Evolutionary conservation across 2,113 vertebrate genomes (phyloP), one percentile per base, ranked within the genome.

Genomic region (Centropus bengalensis): DNA sequence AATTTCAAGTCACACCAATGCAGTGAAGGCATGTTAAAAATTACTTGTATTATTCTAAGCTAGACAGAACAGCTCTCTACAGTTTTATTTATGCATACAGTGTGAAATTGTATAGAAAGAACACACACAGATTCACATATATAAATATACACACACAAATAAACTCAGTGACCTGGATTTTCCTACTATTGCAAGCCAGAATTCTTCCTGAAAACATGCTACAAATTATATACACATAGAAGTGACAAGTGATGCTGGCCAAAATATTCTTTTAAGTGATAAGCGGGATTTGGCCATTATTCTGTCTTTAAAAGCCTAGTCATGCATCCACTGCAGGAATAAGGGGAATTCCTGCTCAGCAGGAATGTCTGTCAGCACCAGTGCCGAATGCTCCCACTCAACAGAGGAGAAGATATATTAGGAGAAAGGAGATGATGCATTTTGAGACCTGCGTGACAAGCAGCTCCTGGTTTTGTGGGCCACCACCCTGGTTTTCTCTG

Each of bases 71-170:
- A 60, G 27, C 13, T 68, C 62, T 59, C 33, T n/a, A 30, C 40
- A 67, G 3, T 12, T 52, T 49, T 59, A 58, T 83, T 67, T 82
- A 67, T 58, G 66, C 7, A 85, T 23, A 55, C 12, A 71, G 28
- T 14, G 74, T 4, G 7, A 94, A 95, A 71, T 15, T 23, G 47
- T 63, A 73, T 91, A 63, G 77, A 82, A 95, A 93, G 36, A 17
- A 24, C 16, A n/a, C 28, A 55, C n/a, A 70, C 17, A 13, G 3
- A 4, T 2, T 51, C n/a, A 78, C 14, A 44, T 10, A 12, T 3
- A 4, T 2, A 55, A 3, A 2, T 8, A 9, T 5, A 64, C 13
- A 58, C 1, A 68, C 11, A 60, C 26, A 85, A 94, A 45, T 59
- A 93, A 87, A 82, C 21, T 36, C 28, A 4, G 21, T 63, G 80